Percentiles rank a stretch among this genome's conserved stretches.
Evolutionary conservation across 2,888 invertebrate genomes (phyloP).

Genomic region (Trichopria drosophilae): DNA sequence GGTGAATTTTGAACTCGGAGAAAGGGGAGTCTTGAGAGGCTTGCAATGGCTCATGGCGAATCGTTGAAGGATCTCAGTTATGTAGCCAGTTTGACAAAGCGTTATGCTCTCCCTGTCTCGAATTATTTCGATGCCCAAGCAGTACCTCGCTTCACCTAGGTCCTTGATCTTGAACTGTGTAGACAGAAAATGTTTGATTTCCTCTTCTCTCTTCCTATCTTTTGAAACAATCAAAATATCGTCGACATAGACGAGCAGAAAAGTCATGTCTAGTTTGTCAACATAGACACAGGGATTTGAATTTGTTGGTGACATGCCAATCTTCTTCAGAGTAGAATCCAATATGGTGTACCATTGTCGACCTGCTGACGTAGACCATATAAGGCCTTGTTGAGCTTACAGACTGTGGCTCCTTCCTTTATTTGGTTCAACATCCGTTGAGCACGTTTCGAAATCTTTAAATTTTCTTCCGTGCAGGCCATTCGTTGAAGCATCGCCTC

Average conservation of each 20-base stretch:
- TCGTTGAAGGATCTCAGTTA: not conserved
- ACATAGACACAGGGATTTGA: conserved; percentile 16
- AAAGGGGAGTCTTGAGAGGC: no score
- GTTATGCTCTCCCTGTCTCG: conserved; percentile 8
- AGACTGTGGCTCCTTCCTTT: conserved; percentile 1
- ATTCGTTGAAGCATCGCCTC: not conserved
- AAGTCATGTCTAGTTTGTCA: not conserved
- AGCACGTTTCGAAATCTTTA: not conserved
- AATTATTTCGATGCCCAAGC: conserved; percentile 38
- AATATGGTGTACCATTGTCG: conserved; percentile 10
- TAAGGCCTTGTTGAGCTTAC: conserved; percentile 11
- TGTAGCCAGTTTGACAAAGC: conserved; percentile 1
- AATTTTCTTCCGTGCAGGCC: not conserved
- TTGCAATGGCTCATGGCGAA: conserved; percentile 1
- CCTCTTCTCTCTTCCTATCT: not conserved
- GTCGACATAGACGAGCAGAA: conserved; percentile 6
- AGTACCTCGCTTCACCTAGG: conserved; percentile 32
- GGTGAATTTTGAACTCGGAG: no score
- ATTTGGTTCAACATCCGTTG: not conserved
- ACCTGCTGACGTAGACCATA: conserved; percentile 12
- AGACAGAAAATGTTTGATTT: no score
- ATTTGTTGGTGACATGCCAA: conserved; percentile 2
- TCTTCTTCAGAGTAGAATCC: not conserved
- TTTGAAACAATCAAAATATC: conserved; percentile 9
- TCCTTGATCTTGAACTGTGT: conserved; percentile 4